These are phyloP conservation scores for Sylvietta virens DNA, from an alignment of 2,113 vertebrate species.

Conservation along the genomic window DNA sequence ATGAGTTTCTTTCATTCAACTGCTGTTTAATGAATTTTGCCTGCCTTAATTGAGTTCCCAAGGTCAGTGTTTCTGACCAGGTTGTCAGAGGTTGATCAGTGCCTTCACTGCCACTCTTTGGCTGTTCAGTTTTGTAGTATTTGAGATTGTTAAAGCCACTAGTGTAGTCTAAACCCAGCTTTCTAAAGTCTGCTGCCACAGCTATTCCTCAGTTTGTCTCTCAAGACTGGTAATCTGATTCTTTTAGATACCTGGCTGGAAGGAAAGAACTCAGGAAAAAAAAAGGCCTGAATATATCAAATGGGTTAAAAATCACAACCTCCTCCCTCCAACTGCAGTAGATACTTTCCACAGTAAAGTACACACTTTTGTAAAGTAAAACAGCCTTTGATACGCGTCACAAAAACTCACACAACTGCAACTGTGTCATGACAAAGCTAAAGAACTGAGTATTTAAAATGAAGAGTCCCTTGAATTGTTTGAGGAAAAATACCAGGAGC, in stretches of 20 bases:
- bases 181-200: background rate
- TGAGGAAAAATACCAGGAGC: background rate
- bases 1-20: background rate
- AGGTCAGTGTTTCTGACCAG: background rate
- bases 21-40: background rate
- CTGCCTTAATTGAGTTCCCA: background rate
- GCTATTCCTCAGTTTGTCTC: background rate
- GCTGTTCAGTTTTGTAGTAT: background rate
- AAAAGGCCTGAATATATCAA: background rate
- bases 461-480: background rate
- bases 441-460: background rate
- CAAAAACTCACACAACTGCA: background rate
- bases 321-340: background rate
- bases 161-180: background rate
- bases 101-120: background rate
- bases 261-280: background rate
- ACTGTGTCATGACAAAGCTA: background rate
- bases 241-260: background rate
- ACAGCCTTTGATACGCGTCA: background rate
- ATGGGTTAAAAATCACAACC: background rate
- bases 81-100: background rate
- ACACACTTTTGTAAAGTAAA: background rate
- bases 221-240: background rate
- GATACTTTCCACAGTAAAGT: background rate
- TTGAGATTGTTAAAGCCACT: background rate